Conservation (phyloP, 2,113 vertebrate genomes). For the Verasper variegatus region DNA sequence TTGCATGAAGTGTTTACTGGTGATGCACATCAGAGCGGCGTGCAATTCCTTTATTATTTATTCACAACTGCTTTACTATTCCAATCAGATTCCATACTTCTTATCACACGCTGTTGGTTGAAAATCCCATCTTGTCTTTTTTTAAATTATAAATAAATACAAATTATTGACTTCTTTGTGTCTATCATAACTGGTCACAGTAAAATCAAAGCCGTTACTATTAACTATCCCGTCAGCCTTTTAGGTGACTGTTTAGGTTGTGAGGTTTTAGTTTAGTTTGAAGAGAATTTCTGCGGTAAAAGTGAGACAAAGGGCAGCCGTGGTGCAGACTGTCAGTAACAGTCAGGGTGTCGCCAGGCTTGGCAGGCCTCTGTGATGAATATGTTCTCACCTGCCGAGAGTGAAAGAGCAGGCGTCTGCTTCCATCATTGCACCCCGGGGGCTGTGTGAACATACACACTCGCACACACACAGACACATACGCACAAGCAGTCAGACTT, state of each 20-base stretch:
- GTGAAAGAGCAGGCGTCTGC: constrained; percentile 78
- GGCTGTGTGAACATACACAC: constrained; percentile 64
- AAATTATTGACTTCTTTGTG: background rate
- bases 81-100: background rate
- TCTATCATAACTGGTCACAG: background rate
- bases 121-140: background rate
- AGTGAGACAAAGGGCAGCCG: constrained; percentile 40
- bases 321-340: constrained; percentile 66
- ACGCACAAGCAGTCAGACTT: constrained; percentile 65
- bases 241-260: background rate
- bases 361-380: constrained; percentile 73
- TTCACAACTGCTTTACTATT: no score
- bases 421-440: constrained; percentile 71
- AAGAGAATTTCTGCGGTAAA: background rate
- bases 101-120: background rate
- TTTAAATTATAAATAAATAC: no score
- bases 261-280: background rate
- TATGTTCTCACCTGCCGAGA: constrained; percentile 79
- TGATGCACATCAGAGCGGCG: no score
- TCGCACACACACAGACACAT: constrained; percentile 30
- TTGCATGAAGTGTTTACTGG: no score
- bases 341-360: constrained; percentile 70
- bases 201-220: background rate
- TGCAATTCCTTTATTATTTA: no score
- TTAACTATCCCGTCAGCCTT: background rate